Evolutionary conservation across 92 coral and sea anemone genomes (phyloP).

Genomic region (Heteractis magnifica): DNA sequence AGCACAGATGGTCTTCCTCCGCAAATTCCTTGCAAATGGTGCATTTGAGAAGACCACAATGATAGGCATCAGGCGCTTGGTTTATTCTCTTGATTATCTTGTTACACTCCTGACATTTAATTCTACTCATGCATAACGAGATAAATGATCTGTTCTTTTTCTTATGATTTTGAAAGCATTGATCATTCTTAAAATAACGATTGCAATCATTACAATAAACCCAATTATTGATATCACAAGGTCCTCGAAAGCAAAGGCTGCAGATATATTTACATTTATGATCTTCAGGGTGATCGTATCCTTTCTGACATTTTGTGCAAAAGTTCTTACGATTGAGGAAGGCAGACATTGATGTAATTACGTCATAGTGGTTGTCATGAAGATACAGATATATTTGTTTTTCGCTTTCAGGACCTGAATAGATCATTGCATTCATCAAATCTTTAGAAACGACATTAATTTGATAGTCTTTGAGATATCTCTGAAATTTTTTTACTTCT

Average conservation of each 20-base stretch:
- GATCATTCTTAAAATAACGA: conserved; percentile 6
- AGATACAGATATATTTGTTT: conserved; percentile 32
- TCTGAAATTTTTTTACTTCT: conserved; percentile 39
- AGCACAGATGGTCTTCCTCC: conserved; percentile 1
- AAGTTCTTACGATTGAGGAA: conserved; percentile 32
- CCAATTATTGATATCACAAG: neutral
- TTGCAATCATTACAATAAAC: neutral
- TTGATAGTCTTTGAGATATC: conserved; percentile 25
- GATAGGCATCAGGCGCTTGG: neutral
- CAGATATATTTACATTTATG: conserved; percentile 11
- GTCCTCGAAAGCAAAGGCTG: neutral
- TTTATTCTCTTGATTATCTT: neutral
- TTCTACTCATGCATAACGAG: neutral
- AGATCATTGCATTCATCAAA: conserved; percentile 39
- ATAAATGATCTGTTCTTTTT: neutral
- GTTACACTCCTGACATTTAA: neutral
- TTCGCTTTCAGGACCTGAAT: conserved; percentile 45
- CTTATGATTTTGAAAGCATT: neutral
- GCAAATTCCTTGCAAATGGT: conserved; percentile 3
- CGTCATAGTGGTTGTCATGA: conserved; percentile 38
- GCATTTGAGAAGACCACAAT: conserved; percentile 22
- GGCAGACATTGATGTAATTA: conserved; percentile 46
- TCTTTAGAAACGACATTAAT: conserved; percentile 37
- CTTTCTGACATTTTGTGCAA: conserved; percentile 41
- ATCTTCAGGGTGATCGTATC: conserved; percentile 31